Evolutionary conservation across 1,140 invertebrate species (phyloP), one percentile per base, ranked within the genome.

Genomic region (Sinella curviseta): DNA sequence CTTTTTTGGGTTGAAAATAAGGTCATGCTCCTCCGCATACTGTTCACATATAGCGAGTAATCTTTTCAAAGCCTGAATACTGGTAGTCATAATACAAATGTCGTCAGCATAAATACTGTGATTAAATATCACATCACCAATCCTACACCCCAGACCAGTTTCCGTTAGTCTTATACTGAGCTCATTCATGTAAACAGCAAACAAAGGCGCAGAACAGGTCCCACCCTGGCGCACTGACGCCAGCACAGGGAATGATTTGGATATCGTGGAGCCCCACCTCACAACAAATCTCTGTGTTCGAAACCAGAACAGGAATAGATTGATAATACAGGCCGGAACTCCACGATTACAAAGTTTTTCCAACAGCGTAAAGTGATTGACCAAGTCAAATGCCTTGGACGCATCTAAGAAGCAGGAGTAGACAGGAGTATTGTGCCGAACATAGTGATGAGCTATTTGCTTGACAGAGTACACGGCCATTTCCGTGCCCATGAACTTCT

Each of bases 121-220:
- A 48, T 48, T 48, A 48, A 48, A 48, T 4, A 48, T 48, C 39
- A 17, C 17, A 48, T 4, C 17, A 8, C 39, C 20, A 30, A 73
- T 33, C 1, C 33, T 26, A 8, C 26, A 33, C 12, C 67, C 67
- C 4, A 17, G 4, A 17, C 12, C 4, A 28, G 24, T 30, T 26
- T 26, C 33, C 16, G 67, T 73, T 3, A 73, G 67, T 73, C 20
- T 24, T 1, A 30, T 1, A 31, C 30, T 73, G 1, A 73, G 17
- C 16, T 73, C 67, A 73, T 73, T 31, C 20, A 73, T 26, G 33
- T 73, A 73, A 26, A 73, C 33, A 28, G 67, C 67, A 73, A 73
- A 73, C 24, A 73, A 73, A 31, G 26, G 33, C 1, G 39, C 39
- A 48, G 39, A 48, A 17, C 4, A 17, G 39, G 17, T 48, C 17